Evolutionary conservation across 2,888 invertebrate species (phyloP), one percentile per base, ranked within the genome.

Genomic region (Lissocephala sabroskyi): DNA sequence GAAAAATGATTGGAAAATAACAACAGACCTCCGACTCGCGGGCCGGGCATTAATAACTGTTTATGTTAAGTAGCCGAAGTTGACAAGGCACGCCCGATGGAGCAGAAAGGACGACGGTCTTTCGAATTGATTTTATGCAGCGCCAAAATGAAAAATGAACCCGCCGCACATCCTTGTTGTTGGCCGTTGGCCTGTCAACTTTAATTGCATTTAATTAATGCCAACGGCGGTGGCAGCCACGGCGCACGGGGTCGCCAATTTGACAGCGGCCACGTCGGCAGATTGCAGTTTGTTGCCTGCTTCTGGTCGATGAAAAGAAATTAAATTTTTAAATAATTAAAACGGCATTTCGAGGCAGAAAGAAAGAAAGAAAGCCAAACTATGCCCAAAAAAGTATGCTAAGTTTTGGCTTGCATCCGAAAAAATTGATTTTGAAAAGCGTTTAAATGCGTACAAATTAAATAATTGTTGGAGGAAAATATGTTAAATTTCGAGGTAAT

Each of bases 11-110:
- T n/a, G n/a, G n/a, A n/a, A 23, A 14, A 13, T 28, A 26, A 14
- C 40, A 40, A 35, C 37, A 18, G 23, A 2, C n/a, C n/a, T n/a
- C n/a, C n/a, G n/a, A n/a, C 14, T n/a, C 2, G 33, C 33, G 35
- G 11, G 46, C 37, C 33, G 35, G 42, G 39, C 37, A 44, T 55
- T 55, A 55, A 55, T 45, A 55, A 51, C 46, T 51, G 48, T 51
- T 55, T 51, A 51, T 45, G 51, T 51, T 55, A 55, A 55, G 55
- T 51, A 45, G 50, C 33, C 23, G 30, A 13, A 26, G 41, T 33
- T 30, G 42, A 23, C 23, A 32, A 33, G 33, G n/a, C n/a, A 16
- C 9, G 17, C 13, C 35, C 35, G 14, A 16, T 35, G 35, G 9
- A 35, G 3, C 35, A 35, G 17, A 7, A 35, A 28, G 3, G 6